These are phyloP conservation scores for Chrysogorgia sp. DNA, from an alignment of 92 coral and sea anemone genomes.

Conservation along the genomic window DNA sequence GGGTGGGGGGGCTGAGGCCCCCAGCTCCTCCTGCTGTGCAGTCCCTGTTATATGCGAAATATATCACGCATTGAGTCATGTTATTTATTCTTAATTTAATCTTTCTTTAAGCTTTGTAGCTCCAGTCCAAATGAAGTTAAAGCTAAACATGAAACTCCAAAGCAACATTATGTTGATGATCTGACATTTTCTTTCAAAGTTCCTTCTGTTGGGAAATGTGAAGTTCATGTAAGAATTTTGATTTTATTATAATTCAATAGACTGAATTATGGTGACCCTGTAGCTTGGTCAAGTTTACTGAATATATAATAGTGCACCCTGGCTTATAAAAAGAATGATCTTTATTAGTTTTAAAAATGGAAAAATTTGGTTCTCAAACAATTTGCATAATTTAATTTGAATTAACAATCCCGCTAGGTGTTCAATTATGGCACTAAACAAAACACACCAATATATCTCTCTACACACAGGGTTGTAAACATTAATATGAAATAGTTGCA, in stretches of 20 bases:
- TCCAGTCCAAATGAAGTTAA: slow-evolving; percentile 61
- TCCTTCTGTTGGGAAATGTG: slow-evolving; percentile 54
- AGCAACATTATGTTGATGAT: slow-evolving; percentile 77
- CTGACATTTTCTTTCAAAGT: slow-evolving; percentile 68
- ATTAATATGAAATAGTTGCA: no score
- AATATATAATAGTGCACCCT: no score
- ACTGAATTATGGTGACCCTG: neutral
- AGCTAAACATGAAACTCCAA: slow-evolving; percentile 84
- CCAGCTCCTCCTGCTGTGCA: neutral
- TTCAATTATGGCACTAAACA: no score
- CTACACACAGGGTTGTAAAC: no score
- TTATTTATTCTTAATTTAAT: neutral
- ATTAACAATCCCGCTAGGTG: no score
- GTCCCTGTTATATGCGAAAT: neutral
- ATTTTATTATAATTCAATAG: neutral
- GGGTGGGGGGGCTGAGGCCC: neutral
- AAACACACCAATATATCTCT: no score
- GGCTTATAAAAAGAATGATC: no score
- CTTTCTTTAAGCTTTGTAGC: slow-evolving; percentile 58
- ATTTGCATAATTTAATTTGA: no score
- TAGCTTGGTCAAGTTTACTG: neutral
- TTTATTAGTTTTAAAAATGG: no score
- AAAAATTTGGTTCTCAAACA: no score
- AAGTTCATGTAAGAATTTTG: slow-evolving; percentile 57
- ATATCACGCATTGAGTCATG: neutral